These are phyloP conservation scores for Lydus trimaculatus DNA, from an alignment of 2,888 invertebrate genomes.

Conservation along the genomic window DNA sequence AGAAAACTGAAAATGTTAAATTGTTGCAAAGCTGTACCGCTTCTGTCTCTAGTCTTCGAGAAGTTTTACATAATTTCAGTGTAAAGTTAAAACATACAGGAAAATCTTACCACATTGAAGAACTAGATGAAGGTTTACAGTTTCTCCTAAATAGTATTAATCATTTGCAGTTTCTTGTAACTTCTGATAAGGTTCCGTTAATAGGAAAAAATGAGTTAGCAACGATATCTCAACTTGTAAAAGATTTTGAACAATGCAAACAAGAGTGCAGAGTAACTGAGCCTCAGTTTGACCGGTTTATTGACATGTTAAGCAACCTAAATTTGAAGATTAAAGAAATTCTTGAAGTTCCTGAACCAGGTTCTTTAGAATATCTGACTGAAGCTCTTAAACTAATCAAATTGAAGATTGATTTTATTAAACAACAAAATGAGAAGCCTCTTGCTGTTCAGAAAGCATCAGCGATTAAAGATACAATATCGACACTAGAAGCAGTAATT, in stretches of 20 bases:
- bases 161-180: not conserved
- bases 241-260: not conserved
- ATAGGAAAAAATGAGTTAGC: not conserved
- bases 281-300: not conserved
- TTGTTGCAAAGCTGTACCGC: not conserved
- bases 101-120: not conserved
- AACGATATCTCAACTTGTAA: not conserved
- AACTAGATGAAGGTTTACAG: constrained; percentile 26
- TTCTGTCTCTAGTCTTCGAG: not conserved
- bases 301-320: not conserved
- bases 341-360: not conserved
- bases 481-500: not conserved
- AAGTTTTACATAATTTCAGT: not conserved
- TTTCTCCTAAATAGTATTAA: constrained; percentile 19
- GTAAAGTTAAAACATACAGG: not conserved
- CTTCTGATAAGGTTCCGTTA: not conserved
- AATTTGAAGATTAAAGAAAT: not conserved
- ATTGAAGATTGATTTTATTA: constrained; percentile 34
- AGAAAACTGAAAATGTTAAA: not conserved
- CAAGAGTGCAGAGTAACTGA: not conserved
- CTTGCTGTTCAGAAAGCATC: not conserved
- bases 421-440: not conserved
- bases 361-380: constrained; percentile 30
- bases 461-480: not conserved
- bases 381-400: constrained; percentile 37